These are phyloP conservation scores for Rhinoraja longicauda DNA, from an alignment of 2,797 vertebrate genomes.

Conservation along the genomic window DNA sequence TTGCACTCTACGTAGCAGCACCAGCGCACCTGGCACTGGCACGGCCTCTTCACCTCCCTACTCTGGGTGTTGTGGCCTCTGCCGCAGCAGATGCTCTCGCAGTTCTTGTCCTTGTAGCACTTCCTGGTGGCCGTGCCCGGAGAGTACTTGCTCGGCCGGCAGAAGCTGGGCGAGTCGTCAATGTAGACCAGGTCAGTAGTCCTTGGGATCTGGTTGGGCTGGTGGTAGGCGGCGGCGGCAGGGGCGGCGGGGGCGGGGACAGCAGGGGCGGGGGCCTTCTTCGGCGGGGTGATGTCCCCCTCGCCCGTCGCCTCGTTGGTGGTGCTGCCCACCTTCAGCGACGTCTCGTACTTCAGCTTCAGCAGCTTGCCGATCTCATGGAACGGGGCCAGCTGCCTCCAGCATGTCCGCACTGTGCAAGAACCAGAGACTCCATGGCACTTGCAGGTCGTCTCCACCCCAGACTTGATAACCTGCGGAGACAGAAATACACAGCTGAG, in stretches of 20 bases:
- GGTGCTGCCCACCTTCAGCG: slow-evolving; percentile 86
- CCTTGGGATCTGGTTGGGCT: slow-evolving; percentile 74
- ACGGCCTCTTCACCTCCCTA: slow-evolving; percentile 86
- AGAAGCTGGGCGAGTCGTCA: slow-evolving; percentile 97
- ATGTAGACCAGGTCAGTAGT: slow-evolving; percentile 91
- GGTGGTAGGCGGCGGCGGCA: background rate
- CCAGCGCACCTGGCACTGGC: slow-evolving; percentile 98
- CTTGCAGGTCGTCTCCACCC: slow-evolving; percentile 95
- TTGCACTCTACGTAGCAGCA: slow-evolving; percentile 98
- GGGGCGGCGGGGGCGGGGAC: slow-evolving; percentile 52
- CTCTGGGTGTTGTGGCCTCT: slow-evolving; percentile 97
- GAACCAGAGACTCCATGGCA: slow-evolving; percentile 95
- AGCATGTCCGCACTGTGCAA: slow-evolving; percentile 93
- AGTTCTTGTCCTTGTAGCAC: slow-evolving; percentile 98
- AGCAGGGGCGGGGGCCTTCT: slow-evolving; percentile 51
- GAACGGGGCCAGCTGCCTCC: slow-evolving; percentile 93
- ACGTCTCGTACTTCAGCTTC: slow-evolving; percentile 90
- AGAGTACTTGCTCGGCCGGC: slow-evolving; percentile 83
- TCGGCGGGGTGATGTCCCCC: slow-evolving; percentile 77
- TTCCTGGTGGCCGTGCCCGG: slow-evolving; percentile 83
- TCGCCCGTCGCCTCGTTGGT: slow-evolving; percentile 93
- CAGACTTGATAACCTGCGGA: slow-evolving; percentile 85
- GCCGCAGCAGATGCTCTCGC: slow-evolving; percentile 93
- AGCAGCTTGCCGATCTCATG: slow-evolving; percentile 92
- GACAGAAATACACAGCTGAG: background rate